These are phyloP conservation scores for Florisuga fusca DNA, from an alignment of 2,797 vertebrate genomes.

Conservation along the genomic window DNA sequence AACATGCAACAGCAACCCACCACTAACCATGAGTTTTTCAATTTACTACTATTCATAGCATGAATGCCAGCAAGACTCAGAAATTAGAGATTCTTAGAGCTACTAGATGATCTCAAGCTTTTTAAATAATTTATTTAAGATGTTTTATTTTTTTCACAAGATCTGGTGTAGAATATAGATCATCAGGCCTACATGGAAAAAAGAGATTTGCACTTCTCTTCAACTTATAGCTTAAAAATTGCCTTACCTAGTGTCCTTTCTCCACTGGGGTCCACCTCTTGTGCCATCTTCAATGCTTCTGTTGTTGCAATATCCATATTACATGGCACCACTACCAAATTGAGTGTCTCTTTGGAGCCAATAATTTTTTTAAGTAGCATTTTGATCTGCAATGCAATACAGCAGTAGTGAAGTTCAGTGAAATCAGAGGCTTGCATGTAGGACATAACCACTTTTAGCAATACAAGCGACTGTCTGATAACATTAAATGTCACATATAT, in stretches of 20 bases:
- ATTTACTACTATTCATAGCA: neutral
- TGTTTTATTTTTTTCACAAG: neutral
- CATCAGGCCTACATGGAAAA: neutral
- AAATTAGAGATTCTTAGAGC: neutral
- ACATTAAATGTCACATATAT: neutral
- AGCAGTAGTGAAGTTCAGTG: neutral
- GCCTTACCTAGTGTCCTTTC: conserved; percentile 89
- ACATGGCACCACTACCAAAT: conserved; percentile 89
- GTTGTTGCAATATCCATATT: conserved; percentile 94
- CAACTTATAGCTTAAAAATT: neutral
- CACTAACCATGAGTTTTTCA: neutral
- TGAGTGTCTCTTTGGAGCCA: conserved; percentile 87
- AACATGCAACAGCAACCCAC: neutral
- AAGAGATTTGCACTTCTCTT: neutral
- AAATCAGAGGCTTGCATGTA: neutral
- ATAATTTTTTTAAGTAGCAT: conserved; percentile 83
- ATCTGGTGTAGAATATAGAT: neutral
- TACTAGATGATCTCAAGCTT: neutral
- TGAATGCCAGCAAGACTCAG: neutral
- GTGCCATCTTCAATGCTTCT: conserved; percentile 91
- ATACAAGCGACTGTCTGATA: neutral
- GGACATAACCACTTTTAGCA: neutral
- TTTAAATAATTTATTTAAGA: neutral
- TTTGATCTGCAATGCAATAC: conserved; percentile 82
- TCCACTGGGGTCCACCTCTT: conserved; percentile 85